Base-by-base conservation (phyloP, 2,888 invertebrate genomes). In the Tenodera sinensis region DNA sequence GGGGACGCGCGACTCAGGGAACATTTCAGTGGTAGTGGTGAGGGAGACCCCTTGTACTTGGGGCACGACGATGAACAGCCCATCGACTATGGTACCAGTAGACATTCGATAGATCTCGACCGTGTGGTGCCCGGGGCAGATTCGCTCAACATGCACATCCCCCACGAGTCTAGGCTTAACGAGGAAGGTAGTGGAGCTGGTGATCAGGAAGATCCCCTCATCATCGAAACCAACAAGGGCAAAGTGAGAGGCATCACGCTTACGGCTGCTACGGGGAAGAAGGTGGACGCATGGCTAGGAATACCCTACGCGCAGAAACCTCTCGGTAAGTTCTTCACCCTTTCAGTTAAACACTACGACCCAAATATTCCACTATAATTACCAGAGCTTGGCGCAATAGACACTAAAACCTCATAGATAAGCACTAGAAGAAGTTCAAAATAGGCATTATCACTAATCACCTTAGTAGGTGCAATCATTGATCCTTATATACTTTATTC, bases 231-330 rank as follows among this genome's bases (percentile, higher is more conserved):
- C 34, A 96, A 95, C 92, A 97, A 97, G 93, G 97, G 97, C 89
- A 93, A 93, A 88, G 96, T 97, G 86, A 95, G 96, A 92, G 98
- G 98, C 87, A 94, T 95, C 90, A 97, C 97, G 85, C 93, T 97
- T 91, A 95, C 95, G 47, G 96, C 97, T 27, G 95, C 96, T 91
- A 96, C 97, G 90, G 96, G 96, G 89, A 96, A 97, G 93, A 95
- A 96, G 93, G 96, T 97, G 90, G 97, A 97, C 93, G 96, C 96
- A 8, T 98, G 97, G 97, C 94, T 96, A 92, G 97, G 97, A 82
- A 97, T 97, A 91, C 97, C 97, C 6, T 97, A 97, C 93, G 97
- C 97, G 91, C 96, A 97, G 93, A 97, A 97, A 93, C 97, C 97
- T 7, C 91, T 96, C 85, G 97, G 94, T 93, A 91, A 92, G 92